phyloP scores from a whole-genome alignment of 1,140 invertebrate genomes.

The Nautilus pompilius region DNA sequence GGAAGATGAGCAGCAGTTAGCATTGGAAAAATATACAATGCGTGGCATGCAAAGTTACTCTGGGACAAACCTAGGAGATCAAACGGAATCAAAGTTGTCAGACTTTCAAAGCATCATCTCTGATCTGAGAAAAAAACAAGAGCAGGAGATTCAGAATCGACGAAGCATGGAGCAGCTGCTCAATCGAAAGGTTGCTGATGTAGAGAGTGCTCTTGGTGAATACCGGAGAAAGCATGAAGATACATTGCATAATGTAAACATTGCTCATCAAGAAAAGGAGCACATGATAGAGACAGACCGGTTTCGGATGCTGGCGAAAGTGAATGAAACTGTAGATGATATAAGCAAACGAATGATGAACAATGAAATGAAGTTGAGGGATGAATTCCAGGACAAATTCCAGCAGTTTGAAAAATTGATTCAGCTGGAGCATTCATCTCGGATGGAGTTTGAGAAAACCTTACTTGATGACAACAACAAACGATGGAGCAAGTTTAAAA shows the following conservation, averaged over 20 bases:
- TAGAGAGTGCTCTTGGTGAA: slow-evolving; percentile 34
- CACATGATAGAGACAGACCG: slow-evolving; percentile 45
- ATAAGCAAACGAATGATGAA: slow-evolving; percentile 46
- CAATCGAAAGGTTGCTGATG: not conserved
- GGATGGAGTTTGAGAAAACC: slow-evolving; percentile 37
- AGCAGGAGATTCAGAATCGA: not conserved
- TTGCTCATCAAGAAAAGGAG: slow-evolving; percentile 47
- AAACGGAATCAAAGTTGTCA: too few species aligned
- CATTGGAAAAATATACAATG: too few species aligned
- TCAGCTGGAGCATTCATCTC: slow-evolving; percentile 35
- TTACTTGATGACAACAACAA: slow-evolving; percentile 38
- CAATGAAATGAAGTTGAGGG: slow-evolving; percentile 51
- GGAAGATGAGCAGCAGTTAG: slow-evolving; percentile 43
- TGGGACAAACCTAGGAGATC: too few species aligned
- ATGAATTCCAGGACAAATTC: slow-evolving; percentile 47
- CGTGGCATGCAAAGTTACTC: too few species aligned
- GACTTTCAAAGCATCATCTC: too few species aligned
- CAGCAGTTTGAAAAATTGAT: slow-evolving; percentile 48
- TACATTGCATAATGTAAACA: slow-evolving; percentile 45
- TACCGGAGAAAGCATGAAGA: slow-evolving; percentile 49
- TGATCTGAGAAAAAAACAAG: too few species aligned
- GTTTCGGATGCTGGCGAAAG: slow-evolving; percentile 33
- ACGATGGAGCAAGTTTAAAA: slow-evolving; percentile 38
- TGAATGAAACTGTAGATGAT: slow-evolving; percentile 48
- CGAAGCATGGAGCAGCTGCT: not conserved